These are phyloP conservation scores for Microchrysa polita DNA, from an alignment of 2,888 invertebrate species.

Conservation along the genomic window DNA sequence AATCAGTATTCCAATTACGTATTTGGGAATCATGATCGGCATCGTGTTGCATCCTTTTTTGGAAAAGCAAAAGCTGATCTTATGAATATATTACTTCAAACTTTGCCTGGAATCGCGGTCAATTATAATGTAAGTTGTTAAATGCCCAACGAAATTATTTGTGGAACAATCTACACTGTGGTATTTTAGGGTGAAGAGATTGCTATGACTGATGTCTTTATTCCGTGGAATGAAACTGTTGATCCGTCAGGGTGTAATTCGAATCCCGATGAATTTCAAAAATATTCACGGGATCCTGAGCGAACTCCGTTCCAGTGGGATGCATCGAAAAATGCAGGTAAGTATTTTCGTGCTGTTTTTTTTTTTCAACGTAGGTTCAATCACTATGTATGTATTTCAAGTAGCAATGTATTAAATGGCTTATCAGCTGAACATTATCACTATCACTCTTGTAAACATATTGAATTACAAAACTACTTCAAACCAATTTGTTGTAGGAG, in stretches of 20 bases:
- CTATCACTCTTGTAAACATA: no score
- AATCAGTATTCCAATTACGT: conserved; percentile 73
- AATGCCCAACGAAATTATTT: no score
- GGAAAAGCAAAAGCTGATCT: conserved; percentile 77
- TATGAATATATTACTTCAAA: conserved; percentile 81
- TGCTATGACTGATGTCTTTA: conserved; percentile 72
- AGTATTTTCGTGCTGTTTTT: not conserved
- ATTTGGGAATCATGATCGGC: conserved; percentile 82
- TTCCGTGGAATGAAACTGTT: conserved; percentile 71
- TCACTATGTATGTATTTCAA: no score
- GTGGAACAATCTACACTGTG: no score
- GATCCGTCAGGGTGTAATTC: conserved; percentile 70
- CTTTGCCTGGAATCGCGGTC: conserved; percentile 85
- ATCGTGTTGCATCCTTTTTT: conserved; percentile 74
- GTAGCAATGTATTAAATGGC: no score
- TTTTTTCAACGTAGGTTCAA: no score
- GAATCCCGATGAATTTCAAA: conserved; percentile 61
- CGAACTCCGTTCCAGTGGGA: conserved; percentile 70
- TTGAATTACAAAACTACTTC: no score
- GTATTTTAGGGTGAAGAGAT: conserved; percentile 76
- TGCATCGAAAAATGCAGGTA: conserved; percentile 61
- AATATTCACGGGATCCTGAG: conserved; percentile 65
- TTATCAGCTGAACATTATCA: no score
- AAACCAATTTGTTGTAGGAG: no score
- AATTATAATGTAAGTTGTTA: conserved; percentile 75